Percentiles rank a stretch among this genome's conserved stretches.
Conservation (phyloP, 2,888 invertebrate genomes). For the Epicampocera succincta region DNA sequence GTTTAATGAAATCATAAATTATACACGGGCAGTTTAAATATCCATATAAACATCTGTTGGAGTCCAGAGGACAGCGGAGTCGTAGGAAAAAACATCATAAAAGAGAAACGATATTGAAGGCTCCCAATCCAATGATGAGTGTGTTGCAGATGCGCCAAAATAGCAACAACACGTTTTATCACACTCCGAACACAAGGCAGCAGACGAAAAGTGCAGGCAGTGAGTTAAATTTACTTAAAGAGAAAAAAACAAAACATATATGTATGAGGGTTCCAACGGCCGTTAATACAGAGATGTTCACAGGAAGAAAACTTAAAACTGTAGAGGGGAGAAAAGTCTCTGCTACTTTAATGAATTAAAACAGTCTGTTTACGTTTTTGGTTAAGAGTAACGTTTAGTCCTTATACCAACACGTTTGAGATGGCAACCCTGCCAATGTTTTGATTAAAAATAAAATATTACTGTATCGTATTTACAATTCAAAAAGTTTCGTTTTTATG, state of each 20-base stretch:
- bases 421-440: no score
- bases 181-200: conserved; percentile 29
- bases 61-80: conserved; percentile 52
- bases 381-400: no score
- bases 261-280: not conserved
- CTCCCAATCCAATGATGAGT: conserved; percentile 56
- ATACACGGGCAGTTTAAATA: conserved; percentile 69
- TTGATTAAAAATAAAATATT: no score
- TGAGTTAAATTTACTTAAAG: not conserved
- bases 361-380: no score
- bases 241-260: conserved; percentile 2
- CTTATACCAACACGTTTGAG: no score
- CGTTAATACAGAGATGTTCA: not conserved
- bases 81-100: conserved; percentile 7
- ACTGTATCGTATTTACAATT: no score
- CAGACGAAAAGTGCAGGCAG: conserved; percentile 50
- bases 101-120: conserved; percentile 44
- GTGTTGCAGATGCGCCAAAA: conserved; percentile 63
- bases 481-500: no score
- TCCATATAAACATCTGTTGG: conserved; percentile 59
- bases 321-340: conserved; percentile 16
- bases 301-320: no score
- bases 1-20: conserved; percentile 75
- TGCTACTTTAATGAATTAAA: no score
- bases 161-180: conserved; percentile 60